Base-by-base conservation (phyloP, 2,113 vertebrate genomes). In the Hylia prasina region DNA sequence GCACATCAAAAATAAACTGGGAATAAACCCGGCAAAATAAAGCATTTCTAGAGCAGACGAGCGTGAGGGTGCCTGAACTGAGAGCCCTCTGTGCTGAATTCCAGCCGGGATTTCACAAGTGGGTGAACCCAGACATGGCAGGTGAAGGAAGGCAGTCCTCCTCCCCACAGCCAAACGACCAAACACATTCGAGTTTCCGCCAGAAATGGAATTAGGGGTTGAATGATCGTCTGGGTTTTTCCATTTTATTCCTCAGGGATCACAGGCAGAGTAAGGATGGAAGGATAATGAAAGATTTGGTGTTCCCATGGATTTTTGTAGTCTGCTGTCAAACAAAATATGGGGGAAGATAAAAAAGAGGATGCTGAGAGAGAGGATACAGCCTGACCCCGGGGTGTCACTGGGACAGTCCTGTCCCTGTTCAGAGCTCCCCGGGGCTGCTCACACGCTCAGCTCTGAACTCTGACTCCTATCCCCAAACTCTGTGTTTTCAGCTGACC, bases 11-110 rank as follows among this genome's bases (percentile, higher is more conserved):
- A 78, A 24, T 25, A 50, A 76, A 45, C 22, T 22, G 28, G 30
- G 28, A 17, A 71, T 30, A 7, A 3, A 48, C 76, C 11, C 7
- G 25, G 47, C 7, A 11, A 61, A 71, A n/a, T 37, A 15, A 57
- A 45, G 23, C 16, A 11, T 71, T 57, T 57, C 24, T 19, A 4
- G 23, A 24, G 35, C 4, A 11, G 10, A 0, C 1, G 6, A 27
- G 20, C 0, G 5, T 28, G 45, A n/a, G 58, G 66, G 33, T 30
- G 47, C 37, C 45, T 39, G 7, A 30, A 11, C 25, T 30, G n/a
- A 22, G 81, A 51, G 35, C 15, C n/a, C 63, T 4, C 8, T 15
- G 7, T 8, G 50, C 20, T 6, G 10, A 63, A 17, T 44, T 47
- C 60, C 53, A 53, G 25, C 45, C 33, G n/a, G 58, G n/a, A 22